phyloP scores from a whole-genome alignment of 2,113 vertebrate species.

The Albula goreensis region DNA sequence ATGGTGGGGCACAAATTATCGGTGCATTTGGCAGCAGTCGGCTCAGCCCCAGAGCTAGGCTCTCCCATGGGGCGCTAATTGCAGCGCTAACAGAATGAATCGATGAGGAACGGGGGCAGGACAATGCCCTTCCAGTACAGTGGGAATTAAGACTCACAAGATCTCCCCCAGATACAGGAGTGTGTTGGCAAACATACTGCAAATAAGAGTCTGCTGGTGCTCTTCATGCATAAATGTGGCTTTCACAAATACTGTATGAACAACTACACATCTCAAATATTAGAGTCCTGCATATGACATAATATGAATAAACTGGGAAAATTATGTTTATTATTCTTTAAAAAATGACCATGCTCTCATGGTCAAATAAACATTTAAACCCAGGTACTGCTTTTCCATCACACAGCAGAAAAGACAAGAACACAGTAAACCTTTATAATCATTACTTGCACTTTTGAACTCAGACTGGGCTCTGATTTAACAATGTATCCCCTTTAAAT shows the following conservation, averaged over 20 bases:
- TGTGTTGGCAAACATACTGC: conserved; percentile 19
- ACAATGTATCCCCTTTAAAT: not conserved
- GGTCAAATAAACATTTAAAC: not conserved
- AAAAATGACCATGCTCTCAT: too few species aligned
- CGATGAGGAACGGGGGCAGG: conserved; percentile 49
- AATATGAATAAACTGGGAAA: not conserved
- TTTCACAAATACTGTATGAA: not conserved
- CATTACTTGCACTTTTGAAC: not conserved
- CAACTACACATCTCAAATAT: too few species aligned
- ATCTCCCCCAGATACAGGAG: conserved; percentile 17
- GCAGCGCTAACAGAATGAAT: conserved; percentile 43
- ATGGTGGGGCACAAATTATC: conserved; percentile 14
- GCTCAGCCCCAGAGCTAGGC: conserved; percentile 13
- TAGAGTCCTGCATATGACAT: too few species aligned
- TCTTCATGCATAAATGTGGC: not conserved
- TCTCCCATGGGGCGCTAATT: conserved; percentile 41
- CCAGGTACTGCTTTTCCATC: not conserved
- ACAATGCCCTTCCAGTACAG: conserved; percentile 28
- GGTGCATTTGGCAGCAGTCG: conserved; percentile 10
- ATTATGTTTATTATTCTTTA: too few species aligned
- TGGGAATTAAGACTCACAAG: conserved; percentile 15
- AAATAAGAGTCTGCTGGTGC: not conserved
- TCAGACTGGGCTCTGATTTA: not conserved
- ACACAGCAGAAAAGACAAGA: not conserved
- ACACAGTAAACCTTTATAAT: not conserved